Base-by-base conservation (phyloP, 2,797 vertebrate species). In the Picus viridis region DNA sequence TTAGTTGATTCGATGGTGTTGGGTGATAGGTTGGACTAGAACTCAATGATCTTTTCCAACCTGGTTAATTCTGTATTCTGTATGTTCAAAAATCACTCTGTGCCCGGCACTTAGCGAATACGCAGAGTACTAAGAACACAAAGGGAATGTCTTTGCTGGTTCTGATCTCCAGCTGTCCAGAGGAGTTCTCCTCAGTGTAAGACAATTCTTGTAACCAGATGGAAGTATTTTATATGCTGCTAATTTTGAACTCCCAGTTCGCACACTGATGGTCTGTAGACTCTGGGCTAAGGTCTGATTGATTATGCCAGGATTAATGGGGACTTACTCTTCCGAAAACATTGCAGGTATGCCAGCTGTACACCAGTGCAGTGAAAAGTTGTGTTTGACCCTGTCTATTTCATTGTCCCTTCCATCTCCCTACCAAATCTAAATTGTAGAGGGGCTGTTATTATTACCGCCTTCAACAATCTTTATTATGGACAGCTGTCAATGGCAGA, bases 171-270 rank as follows among this genome's bases (percentile, higher is more conserved):
- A 72, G 43, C 72, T 90, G 74, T 67, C 36, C 34, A 29, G 59
- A 65, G 61, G 78, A 81, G 88, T 74, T 71, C 54, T 85, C 4
- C 5, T 62, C 30, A 36, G 29, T 65, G 18, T 61, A 53, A 85
- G 76, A 63, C 29, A 47, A n/a, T 79, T 85, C 79, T 71, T 47
- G 16, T 73, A 45, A 72, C 49, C 89, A 88, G 80, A 58, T 76
- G 73, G 81, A 95, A 93, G 71, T 84, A 27, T 86, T 78, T 91
- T 61, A 43, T 2, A 3, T 43, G n/a, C 20, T 16, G 16, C 71
- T 84, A 51, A 43, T 72, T 83, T 90, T 19, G 9, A 73, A 74
- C 87, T 96, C 94, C 91, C 71, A 26, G 75, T 77, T 95, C 71
- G 64, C 83, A 67, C 36, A 12, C 54, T 70, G 47, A 64, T 69